Percentiles rank a stretch among this genome's conserved stretches.
phyloP scores from a whole-genome alignment of 1,140 invertebrate species.

The Scaptomyza montana region DNA sequence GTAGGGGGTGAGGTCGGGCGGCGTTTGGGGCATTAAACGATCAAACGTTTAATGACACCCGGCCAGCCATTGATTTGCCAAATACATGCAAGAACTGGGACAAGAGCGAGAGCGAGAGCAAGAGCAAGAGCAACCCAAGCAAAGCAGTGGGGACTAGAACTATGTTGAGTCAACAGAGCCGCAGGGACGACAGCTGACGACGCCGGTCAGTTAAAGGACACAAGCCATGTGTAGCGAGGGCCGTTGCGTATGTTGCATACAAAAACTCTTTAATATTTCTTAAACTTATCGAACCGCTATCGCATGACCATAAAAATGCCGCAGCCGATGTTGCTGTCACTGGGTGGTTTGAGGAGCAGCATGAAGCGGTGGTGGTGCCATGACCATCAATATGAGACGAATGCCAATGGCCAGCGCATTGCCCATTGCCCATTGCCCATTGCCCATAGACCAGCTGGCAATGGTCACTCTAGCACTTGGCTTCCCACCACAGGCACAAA shows the following conservation, averaged over 20 bases:
- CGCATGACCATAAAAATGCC: slow-evolving; percentile 50
- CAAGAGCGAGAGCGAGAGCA: slow-evolving; percentile 1
- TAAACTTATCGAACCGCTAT: slow-evolving; percentile 45
- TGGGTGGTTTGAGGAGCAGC: too few relatives aligned
- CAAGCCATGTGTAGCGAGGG: slow-evolving; percentile 47
- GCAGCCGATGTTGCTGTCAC: slow-evolving; percentile 33
- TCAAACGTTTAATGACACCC: slow-evolving; percentile 81
- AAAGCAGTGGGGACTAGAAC: slow-evolving; percentile 27
- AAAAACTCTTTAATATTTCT: neutral
- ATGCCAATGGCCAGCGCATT: slow-evolving; percentile 38
- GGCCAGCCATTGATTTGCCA: slow-evolving; percentile 78
- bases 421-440: slow-evolving; percentile 1
- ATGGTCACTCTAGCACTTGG: slow-evolving; percentile 44
- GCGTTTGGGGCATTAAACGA: slow-evolving; percentile 69
- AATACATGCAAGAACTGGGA: slow-evolving; percentile 59
- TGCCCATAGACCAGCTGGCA: slow-evolving; percentile 40
- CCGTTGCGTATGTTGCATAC: neutral
- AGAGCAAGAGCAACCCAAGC: neutral
- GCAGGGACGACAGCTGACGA: slow-evolving; percentile 58
- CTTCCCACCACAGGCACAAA: slow-evolving; percentile 67
- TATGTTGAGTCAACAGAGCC: slow-evolving; percentile 73
- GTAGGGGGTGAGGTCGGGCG: neutral
- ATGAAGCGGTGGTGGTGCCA: slow-evolving; percentile 30
- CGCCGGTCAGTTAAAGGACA: slow-evolving; percentile 63
- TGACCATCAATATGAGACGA: slow-evolving; percentile 74